A percentile compares a stretch with the other conserved stretches of the same genome.
Evolutionary conservation across 2,888 invertebrate genomes (phyloP).

Genomic region (Xestia sexstrigata): DNA sequence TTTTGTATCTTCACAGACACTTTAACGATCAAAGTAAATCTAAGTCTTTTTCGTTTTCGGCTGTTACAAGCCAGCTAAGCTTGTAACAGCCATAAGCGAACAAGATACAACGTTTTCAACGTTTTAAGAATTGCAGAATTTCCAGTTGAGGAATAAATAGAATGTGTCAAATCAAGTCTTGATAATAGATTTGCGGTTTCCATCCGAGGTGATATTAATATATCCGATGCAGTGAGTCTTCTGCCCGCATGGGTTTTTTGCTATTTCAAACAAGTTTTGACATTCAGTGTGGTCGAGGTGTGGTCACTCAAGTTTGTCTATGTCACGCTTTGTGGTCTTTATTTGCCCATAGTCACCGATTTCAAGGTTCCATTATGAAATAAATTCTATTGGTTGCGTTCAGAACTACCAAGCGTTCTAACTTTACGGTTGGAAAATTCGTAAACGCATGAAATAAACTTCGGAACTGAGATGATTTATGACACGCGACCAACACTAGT

Average conservation of each 20-base stretch:
- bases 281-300: constrained; percentile 30
- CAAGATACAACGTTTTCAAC: constrained; percentile 35
- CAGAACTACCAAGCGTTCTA: neutral
- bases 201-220: neutral
- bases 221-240: neutral
- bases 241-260: constrained; percentile 2
- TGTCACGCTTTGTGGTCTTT: constrained; percentile 44
- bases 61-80: no score
- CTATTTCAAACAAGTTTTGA: constrained; percentile 32
- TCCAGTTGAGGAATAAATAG: neutral
- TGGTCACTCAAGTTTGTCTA: constrained; percentile 39
- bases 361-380: constrained; percentile 58
- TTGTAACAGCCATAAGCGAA: constrained; percentile 23
- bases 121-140: neutral
- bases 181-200: constrained; percentile 5
- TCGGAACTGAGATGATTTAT: constrained; percentile 13
- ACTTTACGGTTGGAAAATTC: neutral
- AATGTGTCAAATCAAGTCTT: constrained; percentile 12
- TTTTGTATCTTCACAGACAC: constrained; percentile 41
- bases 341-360: constrained; percentile 40
- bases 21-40: constrained; percentile 46
- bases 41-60: no score
- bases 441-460: neutral
- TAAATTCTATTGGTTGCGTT: constrained; percentile 20
- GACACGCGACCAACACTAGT: neutral